phyloP scores from a whole-genome alignment of 2,888 invertebrate species.

The Drosophila prostipennis region DNA sequence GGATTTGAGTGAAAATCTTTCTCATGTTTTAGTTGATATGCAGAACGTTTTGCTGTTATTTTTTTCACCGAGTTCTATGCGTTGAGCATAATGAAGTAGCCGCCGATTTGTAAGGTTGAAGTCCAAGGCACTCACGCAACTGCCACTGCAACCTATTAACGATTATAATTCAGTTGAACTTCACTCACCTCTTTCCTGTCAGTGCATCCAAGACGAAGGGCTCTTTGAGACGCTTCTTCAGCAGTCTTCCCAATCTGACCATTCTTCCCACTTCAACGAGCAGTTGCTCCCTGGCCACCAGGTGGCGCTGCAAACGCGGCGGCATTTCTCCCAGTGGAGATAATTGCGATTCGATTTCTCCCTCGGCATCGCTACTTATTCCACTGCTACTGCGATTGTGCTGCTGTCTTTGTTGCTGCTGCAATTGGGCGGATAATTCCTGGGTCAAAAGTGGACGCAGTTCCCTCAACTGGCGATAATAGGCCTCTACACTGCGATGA shows the following conservation, averaged over 20 bases:
- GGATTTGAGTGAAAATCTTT: constrained; percentile 38
- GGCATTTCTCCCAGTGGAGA: constrained; percentile 51
- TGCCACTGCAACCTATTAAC: background rate
- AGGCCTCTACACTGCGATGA: constrained; percentile 88
- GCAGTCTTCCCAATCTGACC: constrained; percentile 88
- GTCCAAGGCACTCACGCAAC: constrained; percentile 44
- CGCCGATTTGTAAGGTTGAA: background rate
- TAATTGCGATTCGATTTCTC: constrained; percentile 45
- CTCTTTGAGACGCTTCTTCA: constrained; percentile 88
- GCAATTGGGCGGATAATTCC: constrained; percentile 61
- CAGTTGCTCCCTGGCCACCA: constrained; percentile 87
- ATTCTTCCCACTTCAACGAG: constrained; percentile 89
- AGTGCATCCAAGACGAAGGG: constrained; percentile 85
- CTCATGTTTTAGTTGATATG: constrained; percentile 27
- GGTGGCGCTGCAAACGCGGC: constrained; percentile 85
- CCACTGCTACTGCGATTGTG: constrained; percentile 71
- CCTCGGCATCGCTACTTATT: constrained; percentile 69
- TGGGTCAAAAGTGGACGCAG: constrained; percentile 86
- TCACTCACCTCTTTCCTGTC: constrained; percentile 80
- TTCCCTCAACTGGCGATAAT: constrained; percentile 87
- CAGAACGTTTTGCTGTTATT: constrained; percentile 18
- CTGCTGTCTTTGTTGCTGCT: constrained; percentile 65
- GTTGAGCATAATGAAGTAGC: constrained; percentile 34
- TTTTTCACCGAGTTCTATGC: constrained; percentile 5
- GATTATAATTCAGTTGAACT: constrained; percentile 36